Conservation (phyloP, 2,113 vertebrate genomes). For the Gallinago jamesoni region DNA sequence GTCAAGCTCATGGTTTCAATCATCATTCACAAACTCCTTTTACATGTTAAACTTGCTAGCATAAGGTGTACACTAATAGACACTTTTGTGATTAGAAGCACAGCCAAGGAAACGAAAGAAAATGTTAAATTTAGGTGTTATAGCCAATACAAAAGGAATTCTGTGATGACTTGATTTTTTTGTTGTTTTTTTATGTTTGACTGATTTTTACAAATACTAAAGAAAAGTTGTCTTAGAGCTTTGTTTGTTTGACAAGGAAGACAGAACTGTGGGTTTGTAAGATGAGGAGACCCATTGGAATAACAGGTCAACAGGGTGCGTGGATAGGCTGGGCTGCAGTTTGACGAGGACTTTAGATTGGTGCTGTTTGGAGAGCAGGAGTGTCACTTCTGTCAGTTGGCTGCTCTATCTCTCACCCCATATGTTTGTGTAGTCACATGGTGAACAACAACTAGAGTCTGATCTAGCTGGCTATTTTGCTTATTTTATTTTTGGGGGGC, state of each 20-base stretch:
- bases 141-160: background rate
- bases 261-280: background rate
- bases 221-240: background rate
- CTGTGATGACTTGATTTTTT: accelerated
- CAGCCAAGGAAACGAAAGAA: background rate
- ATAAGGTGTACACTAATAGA: no score
- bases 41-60: background rate
- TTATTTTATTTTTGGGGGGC: background rate
- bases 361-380: background rate
- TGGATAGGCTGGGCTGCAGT: background rate
- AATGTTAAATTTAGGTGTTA: background rate
- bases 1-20: background rate
- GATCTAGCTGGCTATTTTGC: background rate
- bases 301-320: background rate
- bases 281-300: background rate
- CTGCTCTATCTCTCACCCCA: slow-evolving; percentile 23
- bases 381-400: background rate
- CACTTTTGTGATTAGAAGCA: background rate
- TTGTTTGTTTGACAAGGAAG: background rate
- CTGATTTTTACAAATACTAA: background rate
- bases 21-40: background rate
- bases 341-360: background rate
- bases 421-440: background rate
- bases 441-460: background rate
- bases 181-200: background rate